phyloP scores from a whole-genome alignment of 2,797 vertebrate genomes.

The Intellagama lesueurii region DNA sequence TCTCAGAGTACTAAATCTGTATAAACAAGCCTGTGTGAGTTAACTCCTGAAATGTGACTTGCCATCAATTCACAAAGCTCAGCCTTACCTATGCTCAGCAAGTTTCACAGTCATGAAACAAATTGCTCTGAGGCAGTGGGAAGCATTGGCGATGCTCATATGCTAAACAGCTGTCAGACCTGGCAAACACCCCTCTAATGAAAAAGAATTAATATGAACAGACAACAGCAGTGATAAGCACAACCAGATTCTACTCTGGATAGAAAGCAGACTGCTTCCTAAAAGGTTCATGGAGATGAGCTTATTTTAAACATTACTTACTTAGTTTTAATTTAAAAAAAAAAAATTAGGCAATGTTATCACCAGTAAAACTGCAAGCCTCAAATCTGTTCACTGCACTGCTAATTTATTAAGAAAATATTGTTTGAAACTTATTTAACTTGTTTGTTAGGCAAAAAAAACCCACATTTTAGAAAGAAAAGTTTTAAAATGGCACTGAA shows the following conservation, averaged over 20 bases:
- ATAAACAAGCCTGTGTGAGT: neutral
- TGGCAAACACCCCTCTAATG: neutral
- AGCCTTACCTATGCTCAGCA: accelerated
- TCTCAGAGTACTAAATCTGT: neutral
- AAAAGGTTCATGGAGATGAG: neutral
- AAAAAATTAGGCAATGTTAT: conserved; percentile 18
- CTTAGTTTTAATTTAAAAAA: neutral
- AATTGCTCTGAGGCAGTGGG: conserved; percentile 44
- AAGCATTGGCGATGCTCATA: conserved; percentile 3
- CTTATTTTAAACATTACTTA: neutral
- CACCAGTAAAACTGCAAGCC: conserved; percentile 24
- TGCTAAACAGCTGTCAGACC: conserved; percentile 5
- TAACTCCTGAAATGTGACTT: neutral
- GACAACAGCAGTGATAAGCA: neutral
- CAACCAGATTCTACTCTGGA: conserved; percentile 1
- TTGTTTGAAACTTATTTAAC: neutral
- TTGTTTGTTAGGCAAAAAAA: conserved; percentile 3
- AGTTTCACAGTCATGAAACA: neutral
- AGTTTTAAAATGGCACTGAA: neutral
- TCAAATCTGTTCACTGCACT: conserved; percentile 16
- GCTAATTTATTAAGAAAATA: neutral
- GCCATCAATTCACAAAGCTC: conserved; percentile 28
- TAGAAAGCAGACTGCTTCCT: neutral
- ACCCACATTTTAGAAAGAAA: neutral
- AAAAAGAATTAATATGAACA: conserved; percentile 17